Evolutionary conservation across 2,113 vertebrate genomes (phyloP), one percentile per base, ranked within the genome.

Genomic region (Clupea harengus): DNA sequence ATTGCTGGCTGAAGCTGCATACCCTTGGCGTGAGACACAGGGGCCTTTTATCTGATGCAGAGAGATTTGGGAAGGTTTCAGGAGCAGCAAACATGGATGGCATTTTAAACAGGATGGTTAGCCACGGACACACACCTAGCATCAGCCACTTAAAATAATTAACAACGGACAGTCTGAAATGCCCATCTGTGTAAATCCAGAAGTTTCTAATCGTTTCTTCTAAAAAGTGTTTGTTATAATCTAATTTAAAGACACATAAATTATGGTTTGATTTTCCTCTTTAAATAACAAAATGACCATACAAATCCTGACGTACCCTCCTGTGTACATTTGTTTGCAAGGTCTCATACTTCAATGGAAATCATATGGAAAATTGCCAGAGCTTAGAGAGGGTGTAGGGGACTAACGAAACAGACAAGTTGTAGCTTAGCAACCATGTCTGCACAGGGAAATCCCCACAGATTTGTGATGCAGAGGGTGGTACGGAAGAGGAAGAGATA

Each of bases 381-480:
- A 9, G 64, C 64, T 32, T 25, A 72, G n/a, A 72, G 64, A 32
- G 64, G 64, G 25, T 32, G 64, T 0, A 17, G 9, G 64, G 64
- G 64, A 39, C 32, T 72, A 72, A 72, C 64, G n/a, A 72, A 72
- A 72, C 64, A 72, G 57, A 64, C 57, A 64, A 64, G 64, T 72
- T 72, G 64, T 72, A 72, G 64, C 64, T 72, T 72, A 72, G 64
- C 64, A 72, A 72, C 64, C 64, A 72, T 32, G 64, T 72, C 64
- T 72, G 64, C 64, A 72, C 64, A 72, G 25, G 64, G 64, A 72
- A 32, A 32, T 72, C 64, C 64, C 64, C 64, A 72, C 7, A 72
- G 64, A 72, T 32, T 32, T 72, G 64, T 72, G 64, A 72, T 72
- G n/a, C 64, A 72, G 64, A 72, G 25, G 64, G 28, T 28, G 64